Base-by-base conservation (phyloP, 2,113 vertebrate species). In the Ovis canadensis region DNA sequence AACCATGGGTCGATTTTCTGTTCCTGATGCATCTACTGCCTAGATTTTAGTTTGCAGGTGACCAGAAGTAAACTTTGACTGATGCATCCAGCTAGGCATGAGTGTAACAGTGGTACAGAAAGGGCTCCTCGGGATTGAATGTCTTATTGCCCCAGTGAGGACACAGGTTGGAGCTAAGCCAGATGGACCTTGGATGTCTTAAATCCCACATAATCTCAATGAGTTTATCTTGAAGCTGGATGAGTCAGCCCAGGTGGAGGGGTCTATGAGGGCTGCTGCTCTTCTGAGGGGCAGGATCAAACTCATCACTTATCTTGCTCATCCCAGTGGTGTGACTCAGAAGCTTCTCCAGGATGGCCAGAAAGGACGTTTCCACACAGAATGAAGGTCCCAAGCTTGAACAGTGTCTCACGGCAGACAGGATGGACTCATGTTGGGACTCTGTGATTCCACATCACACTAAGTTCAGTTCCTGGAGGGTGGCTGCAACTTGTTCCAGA, bases 391-490 rank as follows among this genome's bases (percentile, higher is more conserved):
- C 12, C 27, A 29, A 60, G 27, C 27, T 60, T 60, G 27, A 60
- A 62, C 59, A 62, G 59, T 0, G 29, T 3, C 13, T 62, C 59
- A 62, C 0, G 59, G 59, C 29, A 31, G 60, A 62, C 62, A 64
- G 7, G 33, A 17, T n/a, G 31, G 15, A n/a, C 31, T 64, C 16
- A n/a, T 0, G 3, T 2, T n/a, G 31, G 62, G 15, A 64, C 1
- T 64, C 62, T 64, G 15, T 64, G 15, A 62, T 7, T 6, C 29
- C 29, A 62, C 3, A 62, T 13, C 3, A 1, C 29, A 15, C 60
- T 64, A 64, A n/a, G 33, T 67, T 67, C 16, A 19, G 16, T 67
- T 36, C 64, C 64, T 67, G 33, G 8, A 5, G 64, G 2, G 16
- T 67, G 64, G 16, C 33, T 67, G 33, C 33, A 67, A 67, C 16